Evolutionary conservation across 2,888 invertebrate genomes (phyloP), one percentile per base, ranked within the genome.

Genomic region (Andrena bucephala): DNA sequence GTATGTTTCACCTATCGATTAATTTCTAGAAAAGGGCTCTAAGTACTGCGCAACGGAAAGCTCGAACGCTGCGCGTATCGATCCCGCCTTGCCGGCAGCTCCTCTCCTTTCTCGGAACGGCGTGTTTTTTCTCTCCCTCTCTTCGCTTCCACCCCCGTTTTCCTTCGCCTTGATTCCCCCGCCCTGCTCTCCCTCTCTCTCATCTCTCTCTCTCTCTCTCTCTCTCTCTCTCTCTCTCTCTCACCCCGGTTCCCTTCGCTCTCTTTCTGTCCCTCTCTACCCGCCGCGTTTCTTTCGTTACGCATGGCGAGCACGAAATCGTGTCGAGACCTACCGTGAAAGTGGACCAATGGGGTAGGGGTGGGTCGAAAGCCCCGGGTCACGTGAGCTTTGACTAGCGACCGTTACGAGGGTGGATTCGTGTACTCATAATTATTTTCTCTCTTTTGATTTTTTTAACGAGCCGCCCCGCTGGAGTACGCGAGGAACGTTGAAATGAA

Each of bases 321-420:
- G 85, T 89, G 90, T 85, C 87, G 85, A 89, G 91, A 89, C 83
- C 78, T 81, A 84, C 84, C 87, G 85, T 87, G 83, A 85, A 89
- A 89, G 87, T 86, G 85, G 87, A 89, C 86, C 89, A 91, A 89
- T 85, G 88, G 84, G 77, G 74, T 85, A 85, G 82, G 42, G 84
- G 84, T 80, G 81, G 68, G 66, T 83, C 84, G 69, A 84, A 81
- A 81, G 73, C 77, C 77, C 82, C 65, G 81, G 82, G 84, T 87
- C 89, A 85, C 85, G 85, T 89, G 87, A 89, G 87, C 89, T 88
- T 88, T 88, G 88, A 89, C 88, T 87, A 88, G 85, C 76, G 89
- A 89, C 77, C 88, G 85, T 89, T 85, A 88, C 87, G 70, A 87
- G 83, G 82, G 84, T 84, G 77, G 87, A 82, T 83, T 85, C 84